A percentile compares a stretch with the other conserved stretches of the same genome.
Conservation (phyloP, 2,113 vertebrate species). For the Chloebia gouldiae region DNA sequence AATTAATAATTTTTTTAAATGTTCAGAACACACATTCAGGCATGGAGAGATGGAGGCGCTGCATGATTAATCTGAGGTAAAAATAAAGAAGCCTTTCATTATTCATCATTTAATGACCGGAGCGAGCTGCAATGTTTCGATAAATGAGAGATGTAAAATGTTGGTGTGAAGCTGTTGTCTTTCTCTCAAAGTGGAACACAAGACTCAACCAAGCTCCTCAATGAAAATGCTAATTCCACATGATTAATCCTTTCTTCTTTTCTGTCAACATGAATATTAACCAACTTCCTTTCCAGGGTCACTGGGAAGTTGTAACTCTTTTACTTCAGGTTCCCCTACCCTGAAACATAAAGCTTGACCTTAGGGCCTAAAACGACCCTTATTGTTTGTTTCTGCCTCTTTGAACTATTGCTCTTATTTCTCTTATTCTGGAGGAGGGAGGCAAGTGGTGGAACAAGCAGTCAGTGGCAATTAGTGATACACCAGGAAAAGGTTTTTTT, state of each 20-base stretch:
- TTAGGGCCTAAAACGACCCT: slow-evolving; percentile 1
- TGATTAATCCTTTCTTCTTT: slow-evolving; percentile 81
- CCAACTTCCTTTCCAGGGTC: slow-evolving; percentile 70
- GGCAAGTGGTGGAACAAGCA: background rate
- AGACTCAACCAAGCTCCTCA: slow-evolving; percentile 70
- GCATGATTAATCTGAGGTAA: slow-evolving; percentile 69
- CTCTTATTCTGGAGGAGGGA: background rate
- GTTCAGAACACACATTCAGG: slow-evolving; percentile 16
- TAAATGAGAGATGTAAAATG: slow-evolving; percentile 57
- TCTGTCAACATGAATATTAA: slow-evolving; percentile 82
- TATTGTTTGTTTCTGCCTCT: background rate
- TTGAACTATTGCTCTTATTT: background rate
- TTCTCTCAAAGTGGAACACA: slow-evolving; percentile 54
- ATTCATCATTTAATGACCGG: slow-evolving; percentile 68
- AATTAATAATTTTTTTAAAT: background rate
- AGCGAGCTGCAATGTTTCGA: slow-evolving; percentile 71
- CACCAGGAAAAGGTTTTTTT: background rate
- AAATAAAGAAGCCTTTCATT: slow-evolving; percentile 61
- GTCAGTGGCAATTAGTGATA: background rate
- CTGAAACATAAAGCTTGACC: slow-evolving; percentile 32
- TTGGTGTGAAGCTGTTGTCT: slow-evolving; percentile 38
- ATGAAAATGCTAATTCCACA: slow-evolving; percentile 76
- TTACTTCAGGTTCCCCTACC: background rate
- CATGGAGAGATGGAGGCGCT: slow-evolving; percentile 38
- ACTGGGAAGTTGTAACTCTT: slow-evolving; percentile 65